Evolutionary conservation across 2,113 vertebrate species (phyloP), one percentile per base, ranked within the genome.

Genomic region (Butastur rufipennis): DNA sequence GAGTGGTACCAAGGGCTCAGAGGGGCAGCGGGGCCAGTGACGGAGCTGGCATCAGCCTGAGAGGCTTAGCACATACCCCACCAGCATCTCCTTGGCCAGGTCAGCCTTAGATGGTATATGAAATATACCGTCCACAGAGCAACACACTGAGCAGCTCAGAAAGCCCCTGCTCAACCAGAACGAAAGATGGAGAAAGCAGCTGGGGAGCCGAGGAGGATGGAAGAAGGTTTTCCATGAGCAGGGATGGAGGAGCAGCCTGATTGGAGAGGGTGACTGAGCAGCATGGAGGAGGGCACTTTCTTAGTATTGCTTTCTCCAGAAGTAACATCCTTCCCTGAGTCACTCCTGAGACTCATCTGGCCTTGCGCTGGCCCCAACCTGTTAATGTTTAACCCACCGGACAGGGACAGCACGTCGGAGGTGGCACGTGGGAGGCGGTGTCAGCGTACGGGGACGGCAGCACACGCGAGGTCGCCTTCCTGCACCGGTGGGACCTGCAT

Each of bases 401-500:
- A 7, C 55, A 47, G 86, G 67, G 75, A 66, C 55, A 66, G 67
- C 13, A 0, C 3, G 63, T 42, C 1, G 7, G 74, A 55, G 71
- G 20, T 47, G 26, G 82, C 79, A 34, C 7, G 1, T 1, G 2
- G 23, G 40, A 50, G 85, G 67, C 2, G 1, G 31, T 25, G 43
- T 19, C 82, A 61, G 66, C 4, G 0, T 1, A 7, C 0, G 2
- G 79, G 78, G 85, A 79, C 0, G 9, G 73, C 63, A 14, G 40
- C 79, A 58, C 70, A 40, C 4, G 1, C 1, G 18, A 58, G 55
- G 66, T 75, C 75, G 31, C 79, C 40, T 45, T 67, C 55, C 42
- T 16, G 5, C 40, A 0, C 56, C 0, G 1, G 2, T 8, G 74
- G 40, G n/a, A 47, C 58, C 43, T 11, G 11, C 42, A 1, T 9